These are phyloP conservation scores for Montipora capitata DNA, from an alignment of 92 coral and sea anemone species.

Conservation along the genomic window DNA sequence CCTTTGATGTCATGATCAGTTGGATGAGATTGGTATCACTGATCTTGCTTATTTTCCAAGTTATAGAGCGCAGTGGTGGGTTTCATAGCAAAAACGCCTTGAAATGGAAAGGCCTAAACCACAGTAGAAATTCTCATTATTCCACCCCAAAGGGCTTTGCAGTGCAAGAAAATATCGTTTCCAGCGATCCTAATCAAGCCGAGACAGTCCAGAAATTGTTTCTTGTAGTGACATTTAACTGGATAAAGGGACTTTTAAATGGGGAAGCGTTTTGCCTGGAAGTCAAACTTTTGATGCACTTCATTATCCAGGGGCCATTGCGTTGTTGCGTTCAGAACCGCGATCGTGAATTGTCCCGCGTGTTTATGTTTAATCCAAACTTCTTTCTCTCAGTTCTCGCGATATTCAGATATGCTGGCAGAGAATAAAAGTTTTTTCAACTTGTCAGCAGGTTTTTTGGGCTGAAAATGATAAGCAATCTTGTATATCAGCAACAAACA, in stretches of 20 bases:
- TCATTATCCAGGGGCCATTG: not conserved
- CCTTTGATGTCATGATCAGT: not conserved
- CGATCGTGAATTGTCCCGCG: slow-evolving; percentile 47
- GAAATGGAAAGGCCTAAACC: too few species aligned
- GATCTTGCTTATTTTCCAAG: not conserved
- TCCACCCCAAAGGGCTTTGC: not conserved
- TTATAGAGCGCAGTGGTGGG: not conserved
- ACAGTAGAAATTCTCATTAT: not conserved
- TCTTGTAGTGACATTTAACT: not conserved
- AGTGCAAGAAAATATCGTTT: not conserved
- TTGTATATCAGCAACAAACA: slow-evolving; percentile 44
- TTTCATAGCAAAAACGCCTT: not conserved
- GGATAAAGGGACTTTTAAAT: not conserved
- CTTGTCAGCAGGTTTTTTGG: slow-evolving; percentile 64
- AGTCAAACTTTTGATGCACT: not conserved
- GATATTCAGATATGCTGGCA: slow-evolving; percentile 35
- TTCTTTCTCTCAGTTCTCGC: slow-evolving; percentile 22
- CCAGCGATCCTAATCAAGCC: not conserved
- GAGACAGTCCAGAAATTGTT: not conserved
- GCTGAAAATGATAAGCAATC: slow-evolving; percentile 28
- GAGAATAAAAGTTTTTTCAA: slow-evolving; percentile 61
- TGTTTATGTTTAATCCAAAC: slow-evolving; percentile 76
- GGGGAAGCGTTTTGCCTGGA: not conserved
- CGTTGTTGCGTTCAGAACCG: not conserved
- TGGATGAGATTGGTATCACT: not conserved